A percentile compares a stretch with the other conserved stretches of the same genome.
Evolutionary conservation across 2,113 vertebrate species (phyloP).

Genomic region (Xyliphius kryptos): DNA sequence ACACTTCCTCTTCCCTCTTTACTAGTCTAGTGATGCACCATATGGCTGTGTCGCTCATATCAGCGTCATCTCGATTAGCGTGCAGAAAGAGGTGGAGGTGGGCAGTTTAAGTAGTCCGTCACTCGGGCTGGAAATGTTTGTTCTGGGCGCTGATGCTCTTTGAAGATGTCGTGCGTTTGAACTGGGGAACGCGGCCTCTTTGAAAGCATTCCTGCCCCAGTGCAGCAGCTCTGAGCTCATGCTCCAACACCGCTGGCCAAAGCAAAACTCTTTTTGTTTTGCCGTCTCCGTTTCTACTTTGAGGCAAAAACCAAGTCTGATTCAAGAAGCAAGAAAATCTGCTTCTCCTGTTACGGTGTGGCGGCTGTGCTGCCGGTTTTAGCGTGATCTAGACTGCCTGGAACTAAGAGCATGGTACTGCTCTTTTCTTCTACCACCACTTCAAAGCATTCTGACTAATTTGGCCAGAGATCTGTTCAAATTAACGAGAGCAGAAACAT

Average conservation of each 20-base stretch:
- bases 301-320: conserved; percentile 47
- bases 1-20: conserved; percentile 9
- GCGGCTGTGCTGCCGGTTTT: conserved; percentile 31
- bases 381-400: conserved; percentile 34
- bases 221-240: conserved; percentile 44
- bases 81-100: conserved; percentile 11
- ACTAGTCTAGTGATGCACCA: conserved; percentile 58
- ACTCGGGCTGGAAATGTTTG: conserved; percentile 30
- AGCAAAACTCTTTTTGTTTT: conserved; percentile 42
- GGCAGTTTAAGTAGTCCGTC: conserved; percentile 22
- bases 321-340: conserved; percentile 26
- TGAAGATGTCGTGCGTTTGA: conserved; percentile 40
- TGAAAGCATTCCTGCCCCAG: conserved; percentile 35
- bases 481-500: conserved; percentile 40
- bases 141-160: conserved; percentile 31
- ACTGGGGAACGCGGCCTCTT: conserved; percentile 20
- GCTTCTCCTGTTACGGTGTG: conserved; percentile 39
- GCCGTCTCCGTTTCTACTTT: conserved; percentile 47
- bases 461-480: conserved; percentile 49
- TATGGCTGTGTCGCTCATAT: conserved; percentile 64
- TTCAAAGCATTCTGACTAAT: conserved; percentile 51
- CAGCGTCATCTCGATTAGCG: conserved; percentile 48
- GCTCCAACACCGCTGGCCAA: conserved; percentile 37
- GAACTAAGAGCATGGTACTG: conserved; percentile 2
- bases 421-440: conserved; percentile 38